Evolutionary conservation across 2,113 vertebrate species (phyloP), one percentile per base, ranked within the genome.

Genomic region (Microtus ochrogaster): DNA sequence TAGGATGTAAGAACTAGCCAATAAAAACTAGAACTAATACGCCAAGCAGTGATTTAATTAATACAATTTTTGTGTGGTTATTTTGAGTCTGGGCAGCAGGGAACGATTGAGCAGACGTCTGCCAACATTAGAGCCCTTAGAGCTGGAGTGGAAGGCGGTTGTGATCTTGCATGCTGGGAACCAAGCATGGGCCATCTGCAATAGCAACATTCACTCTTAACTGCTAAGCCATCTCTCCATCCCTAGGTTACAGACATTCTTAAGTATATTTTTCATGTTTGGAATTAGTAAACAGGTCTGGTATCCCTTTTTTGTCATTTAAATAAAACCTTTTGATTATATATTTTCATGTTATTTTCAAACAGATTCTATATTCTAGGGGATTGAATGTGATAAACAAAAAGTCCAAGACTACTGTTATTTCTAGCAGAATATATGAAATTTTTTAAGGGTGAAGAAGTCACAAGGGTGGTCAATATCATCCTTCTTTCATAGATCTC

Each of bases 401-500:
- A 58, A 30, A 4, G 68, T 92, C 47, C 16, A 66, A 84, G 7
- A 91, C 22, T 89, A 49, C n/a, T 61, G 1, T 70, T 70, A 70
- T 26, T 77, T 85, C 44, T 94, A 52, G 58, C 47, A 94, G 66
- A 89, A 92, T 63, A 65, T 39, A 30, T 39, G 92, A 47, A 94
- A 85, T 58, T 3, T 78, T 89, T 96, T 93, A 92, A 96, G 66
- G 58, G 39, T 85, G 61, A 78, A 84, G 89, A 82, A 95, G 44
- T 96, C 94, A 95, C 88, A 47, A 63, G 78, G n/a, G 4, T 63
- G 82, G 77, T 92, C 66, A 79, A 26, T 89, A 89, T 74, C 89
- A 96, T 73, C 92, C 73, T 92, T 96, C 68, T 86, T 85, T 55
- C 77, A 36, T 79, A 68, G 82, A 95, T 89, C 96, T 87, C 92